Conservation (phyloP, 1,140 invertebrate genomes). For the Trichonephila clavata region DNA sequence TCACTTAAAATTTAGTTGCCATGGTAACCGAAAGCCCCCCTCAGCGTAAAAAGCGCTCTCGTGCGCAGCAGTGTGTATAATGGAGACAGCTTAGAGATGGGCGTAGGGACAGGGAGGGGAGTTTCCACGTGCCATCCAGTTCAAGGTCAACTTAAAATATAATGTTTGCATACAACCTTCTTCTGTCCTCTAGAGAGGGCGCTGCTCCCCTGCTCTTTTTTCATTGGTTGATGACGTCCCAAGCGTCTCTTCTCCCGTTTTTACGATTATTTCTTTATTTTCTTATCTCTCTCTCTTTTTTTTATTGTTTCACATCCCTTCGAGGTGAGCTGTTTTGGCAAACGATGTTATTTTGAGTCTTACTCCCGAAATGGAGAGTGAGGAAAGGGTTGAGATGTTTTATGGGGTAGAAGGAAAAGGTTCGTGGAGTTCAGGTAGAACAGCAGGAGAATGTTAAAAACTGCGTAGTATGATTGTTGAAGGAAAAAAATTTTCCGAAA, state of each 20-base stretch:
- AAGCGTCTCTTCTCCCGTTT: neutral
- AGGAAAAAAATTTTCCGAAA: too few species aligned
- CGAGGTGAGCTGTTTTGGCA: neutral
- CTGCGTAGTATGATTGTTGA: too few species aligned
- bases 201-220: neutral
- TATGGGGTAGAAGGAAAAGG: neutral
- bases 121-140: neutral
- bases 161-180: conserved; percentile 14
- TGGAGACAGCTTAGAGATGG: neutral
- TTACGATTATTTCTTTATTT: neutral
- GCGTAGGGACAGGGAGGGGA: neutral
- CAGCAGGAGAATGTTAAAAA: neutral
- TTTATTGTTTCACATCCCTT: too few species aligned
- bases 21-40: neutral
- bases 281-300: too few species aligned
- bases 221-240: neutral
- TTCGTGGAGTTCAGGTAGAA: neutral
- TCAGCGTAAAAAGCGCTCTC: neutral
- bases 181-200: conserved; percentile 18
- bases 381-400: neutral
- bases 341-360: neutral
- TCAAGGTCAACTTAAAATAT: conserved; percentile 16
- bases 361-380: neutral
- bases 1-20: neutral
- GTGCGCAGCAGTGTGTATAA: neutral